A percentile compares a stretch with the other conserved stretches of the same genome.
Evolutionary conservation across 1,140 invertebrate species (phyloP).

Genomic region (Tigriopus japonicus): DNA sequence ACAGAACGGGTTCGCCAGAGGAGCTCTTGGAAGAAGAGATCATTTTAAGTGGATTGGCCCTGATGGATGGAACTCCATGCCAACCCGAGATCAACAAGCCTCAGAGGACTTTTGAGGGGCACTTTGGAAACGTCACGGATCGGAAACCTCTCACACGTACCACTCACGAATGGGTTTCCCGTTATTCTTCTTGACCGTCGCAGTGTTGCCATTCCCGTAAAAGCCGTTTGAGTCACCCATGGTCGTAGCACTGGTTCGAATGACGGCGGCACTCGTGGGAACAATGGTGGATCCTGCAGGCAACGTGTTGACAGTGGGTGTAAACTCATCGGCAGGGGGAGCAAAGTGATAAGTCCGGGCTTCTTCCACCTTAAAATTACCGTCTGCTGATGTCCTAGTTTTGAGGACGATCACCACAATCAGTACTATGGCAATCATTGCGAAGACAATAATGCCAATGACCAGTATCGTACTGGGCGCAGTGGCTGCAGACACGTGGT

Average conservation of each 20-base stretch:
- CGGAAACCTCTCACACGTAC: background rate
- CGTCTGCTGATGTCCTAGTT: constrained; percentile 1
- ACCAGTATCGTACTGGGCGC: constrained; percentile 6
- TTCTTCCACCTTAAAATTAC: constrained; percentile 5
- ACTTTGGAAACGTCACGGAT: too few relatives aligned
- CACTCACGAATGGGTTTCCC: background rate
- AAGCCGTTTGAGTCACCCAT: background rate
- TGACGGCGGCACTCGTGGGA: too few relatives aligned
- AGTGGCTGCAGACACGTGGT: background rate
- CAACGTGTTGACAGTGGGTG: background rate
- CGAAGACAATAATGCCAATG: constrained; percentile 6
- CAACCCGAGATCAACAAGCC: too few relatives aligned
- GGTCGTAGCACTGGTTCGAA: too few relatives aligned
- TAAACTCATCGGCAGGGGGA: background rate
- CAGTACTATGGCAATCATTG: constrained; percentile 9
- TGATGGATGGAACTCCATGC: too few relatives aligned
- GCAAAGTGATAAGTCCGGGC: constrained; percentile 8
- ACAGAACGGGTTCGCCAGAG: too few relatives aligned
- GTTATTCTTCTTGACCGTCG: background rate
- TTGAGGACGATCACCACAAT: constrained; percentile 10
- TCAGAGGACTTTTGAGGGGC: too few relatives aligned
- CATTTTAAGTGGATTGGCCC: too few relatives aligned
- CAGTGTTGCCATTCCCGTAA: background rate
- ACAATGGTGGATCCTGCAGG: background rate
- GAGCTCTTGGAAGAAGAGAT: too few relatives aligned